Conservation (phyloP, 2,113 vertebrate species). For the Ochotona princeps region DNA sequence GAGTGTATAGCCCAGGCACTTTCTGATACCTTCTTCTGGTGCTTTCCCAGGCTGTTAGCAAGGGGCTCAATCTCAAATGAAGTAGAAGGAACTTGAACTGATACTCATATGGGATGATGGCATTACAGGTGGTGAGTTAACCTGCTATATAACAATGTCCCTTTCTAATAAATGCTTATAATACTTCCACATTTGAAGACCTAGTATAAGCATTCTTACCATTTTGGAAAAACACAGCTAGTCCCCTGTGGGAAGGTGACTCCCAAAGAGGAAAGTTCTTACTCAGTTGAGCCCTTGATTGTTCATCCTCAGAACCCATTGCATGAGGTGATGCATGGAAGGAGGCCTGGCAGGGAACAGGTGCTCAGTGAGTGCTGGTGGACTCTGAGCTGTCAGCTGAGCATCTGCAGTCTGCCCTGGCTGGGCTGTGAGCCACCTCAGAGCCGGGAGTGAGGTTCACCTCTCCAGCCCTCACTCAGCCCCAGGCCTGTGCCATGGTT, state of each 20-base stretch:
- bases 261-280: background rate
- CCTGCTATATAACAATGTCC: too few relatives aligned
- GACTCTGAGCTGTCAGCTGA: rapidly evolving
- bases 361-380: background rate
- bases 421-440: too few relatives aligned
- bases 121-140: too few relatives aligned
- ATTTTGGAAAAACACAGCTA: background rate
- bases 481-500: background rate
- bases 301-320: background rate
- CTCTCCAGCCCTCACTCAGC: background rate
- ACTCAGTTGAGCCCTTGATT: background rate
- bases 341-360: background rate
- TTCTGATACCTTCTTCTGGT: too few relatives aligned
- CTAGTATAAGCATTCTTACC: background rate
- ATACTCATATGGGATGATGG: too few relatives aligned
- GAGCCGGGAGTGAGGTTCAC: background rate
- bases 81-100: too few relatives aligned
- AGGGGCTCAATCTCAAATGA: too few relatives aligned
- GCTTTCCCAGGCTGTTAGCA: too few relatives aligned
- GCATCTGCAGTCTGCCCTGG: background rate
- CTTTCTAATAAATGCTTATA: background rate
- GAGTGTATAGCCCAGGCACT: too few relatives aligned
- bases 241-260: background rate
- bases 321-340: background rate
- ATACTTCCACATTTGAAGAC: background rate